Evolutionary conservation across 2,888 invertebrate species (phyloP).

Genomic region (Sminthurinus aureus): DNA sequence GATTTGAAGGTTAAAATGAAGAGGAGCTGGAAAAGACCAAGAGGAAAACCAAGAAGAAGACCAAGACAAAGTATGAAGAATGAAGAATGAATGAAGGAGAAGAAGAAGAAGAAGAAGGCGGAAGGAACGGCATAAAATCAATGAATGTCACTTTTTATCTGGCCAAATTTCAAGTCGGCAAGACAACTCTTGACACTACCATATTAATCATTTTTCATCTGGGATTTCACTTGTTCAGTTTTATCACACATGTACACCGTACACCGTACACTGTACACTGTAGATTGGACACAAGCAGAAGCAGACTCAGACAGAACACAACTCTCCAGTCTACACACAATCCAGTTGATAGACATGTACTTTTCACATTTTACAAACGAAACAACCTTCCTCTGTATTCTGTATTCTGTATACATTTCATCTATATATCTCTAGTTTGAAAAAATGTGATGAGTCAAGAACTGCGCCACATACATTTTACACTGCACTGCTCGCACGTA

Average conservation of each 20-base stretch:
- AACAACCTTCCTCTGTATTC: too few relatives aligned
- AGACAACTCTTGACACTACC: conserved; percentile 50
- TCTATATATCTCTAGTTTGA: too few relatives aligned
- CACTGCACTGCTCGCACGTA: background rate
- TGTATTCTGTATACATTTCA: too few relatives aligned
- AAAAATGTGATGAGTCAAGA: too few relatives aligned
- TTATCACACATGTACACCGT: background rate
- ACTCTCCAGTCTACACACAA: too few relatives aligned
- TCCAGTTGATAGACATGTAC: too few relatives aligned
- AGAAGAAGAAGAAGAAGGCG: background rate
- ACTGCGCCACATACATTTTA: background rate
- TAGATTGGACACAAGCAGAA: too few relatives aligned
- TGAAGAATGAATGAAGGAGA: background rate
- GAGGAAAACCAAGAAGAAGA: background rate
- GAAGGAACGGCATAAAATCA: conserved; percentile 40
- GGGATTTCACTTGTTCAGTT: conserved; percentile 22
- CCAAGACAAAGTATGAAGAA: background rate
- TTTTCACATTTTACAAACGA: too few relatives aligned
- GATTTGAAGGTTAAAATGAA: too few relatives aligned
- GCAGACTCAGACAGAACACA: too few relatives aligned
- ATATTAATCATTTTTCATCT: conserved; percentile 47
- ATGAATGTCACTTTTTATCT: conserved; percentile 53
- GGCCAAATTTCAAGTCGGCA: conserved; percentile 44
- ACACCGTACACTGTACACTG: background rate
- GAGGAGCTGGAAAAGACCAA: background rate